These are phyloP conservation scores for Chaetops frenatus DNA, from an alignment of 2,113 vertebrate genomes.

Conservation along the genomic window DNA sequence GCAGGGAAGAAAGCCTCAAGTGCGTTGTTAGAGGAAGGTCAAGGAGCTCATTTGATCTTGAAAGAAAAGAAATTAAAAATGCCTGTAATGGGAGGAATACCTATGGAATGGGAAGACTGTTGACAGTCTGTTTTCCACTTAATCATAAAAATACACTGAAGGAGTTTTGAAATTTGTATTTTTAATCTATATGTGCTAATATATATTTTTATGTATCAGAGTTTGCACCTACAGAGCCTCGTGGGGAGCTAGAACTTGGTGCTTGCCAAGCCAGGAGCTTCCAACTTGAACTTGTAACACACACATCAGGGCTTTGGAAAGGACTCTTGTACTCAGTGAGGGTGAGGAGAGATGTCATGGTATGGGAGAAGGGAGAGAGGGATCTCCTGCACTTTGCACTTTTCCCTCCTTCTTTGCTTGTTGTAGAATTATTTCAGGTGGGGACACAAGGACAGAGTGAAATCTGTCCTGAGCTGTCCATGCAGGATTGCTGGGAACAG, in stretches of 20 bases:
- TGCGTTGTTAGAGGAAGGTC: neutral
- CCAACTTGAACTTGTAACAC: neutral
- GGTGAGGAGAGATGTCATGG: neutral
- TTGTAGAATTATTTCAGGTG: neutral
- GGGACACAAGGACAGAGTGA: neutral
- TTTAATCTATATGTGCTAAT: neutral
- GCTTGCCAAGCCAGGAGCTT: neutral
- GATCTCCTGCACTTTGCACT: neutral
- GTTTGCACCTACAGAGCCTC: neutral
- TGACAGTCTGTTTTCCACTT: neutral
- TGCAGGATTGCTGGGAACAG: neutral
- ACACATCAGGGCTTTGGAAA: neutral
- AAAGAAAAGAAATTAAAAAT: neutral
- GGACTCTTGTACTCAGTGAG: too few species aligned
- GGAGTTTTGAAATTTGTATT: neutral
- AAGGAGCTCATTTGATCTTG: neutral
- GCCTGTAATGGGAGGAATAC: neutral
- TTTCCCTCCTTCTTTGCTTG: neutral
- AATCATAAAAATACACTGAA: neutral
- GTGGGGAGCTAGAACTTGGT: neutral
- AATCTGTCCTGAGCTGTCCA: neutral
- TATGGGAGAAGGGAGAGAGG: neutral
- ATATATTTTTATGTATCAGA: neutral
- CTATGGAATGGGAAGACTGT: neutral
- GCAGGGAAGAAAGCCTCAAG: neutral